A percentile compares a stretch with the other conserved stretches of the same genome.
phyloP scores from a whole-genome alignment of 2,113 vertebrate species.

The Deroptyus accipitrinus region DNA sequence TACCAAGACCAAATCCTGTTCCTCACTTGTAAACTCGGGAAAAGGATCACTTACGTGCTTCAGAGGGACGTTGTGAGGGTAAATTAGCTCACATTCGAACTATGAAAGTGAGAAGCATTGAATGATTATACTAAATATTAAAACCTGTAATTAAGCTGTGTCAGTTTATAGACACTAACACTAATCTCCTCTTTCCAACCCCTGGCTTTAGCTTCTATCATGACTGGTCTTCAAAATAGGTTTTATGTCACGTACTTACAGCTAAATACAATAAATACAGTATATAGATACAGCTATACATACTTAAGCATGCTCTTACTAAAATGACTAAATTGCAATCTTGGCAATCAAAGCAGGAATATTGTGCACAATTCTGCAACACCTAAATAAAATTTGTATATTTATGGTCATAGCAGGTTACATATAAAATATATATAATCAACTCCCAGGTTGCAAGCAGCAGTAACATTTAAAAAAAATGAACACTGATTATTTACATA shows the following conservation, averaged over 20 bases:
- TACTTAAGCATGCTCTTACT: background rate
- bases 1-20: background rate
- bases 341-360: background rate
- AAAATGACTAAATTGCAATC: background rate
- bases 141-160: constrained; percentile 15
- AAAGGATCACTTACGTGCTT: background rate
- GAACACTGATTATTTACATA: background rate
- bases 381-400: background rate
- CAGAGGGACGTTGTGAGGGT: background rate
- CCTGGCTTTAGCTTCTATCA: background rate
- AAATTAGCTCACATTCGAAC: background rate
- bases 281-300: background rate
- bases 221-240: background rate
- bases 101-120: background rate
- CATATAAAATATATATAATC: background rate
- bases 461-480: background rate
- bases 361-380: background rate
- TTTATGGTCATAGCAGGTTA: background rate
- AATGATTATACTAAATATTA: background rate
- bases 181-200: background rate
- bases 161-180: background rate
- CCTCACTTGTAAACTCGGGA: background rate
- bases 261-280: background rate
- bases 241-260: background rate
- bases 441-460: background rate